phyloP scores from a whole-genome alignment of 2,113 vertebrate genomes.

The Rhinoptilus africanus region DNA sequence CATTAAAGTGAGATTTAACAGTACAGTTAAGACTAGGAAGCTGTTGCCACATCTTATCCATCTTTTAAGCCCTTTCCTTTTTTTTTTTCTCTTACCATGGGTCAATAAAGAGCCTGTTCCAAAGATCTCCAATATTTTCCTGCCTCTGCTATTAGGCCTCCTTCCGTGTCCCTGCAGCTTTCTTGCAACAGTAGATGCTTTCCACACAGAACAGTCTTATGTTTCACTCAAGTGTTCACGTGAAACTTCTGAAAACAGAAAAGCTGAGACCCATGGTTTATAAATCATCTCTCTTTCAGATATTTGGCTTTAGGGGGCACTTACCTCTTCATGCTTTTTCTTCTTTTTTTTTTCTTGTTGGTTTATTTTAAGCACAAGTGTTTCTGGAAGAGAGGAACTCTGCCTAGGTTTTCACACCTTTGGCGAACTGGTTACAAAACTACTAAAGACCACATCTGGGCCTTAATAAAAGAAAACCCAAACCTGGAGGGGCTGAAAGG shows the following conservation, averaged over 20 bases:
- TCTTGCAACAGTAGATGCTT: neutral
- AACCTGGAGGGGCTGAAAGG: neutral
- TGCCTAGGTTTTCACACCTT: neutral
- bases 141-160: neutral
- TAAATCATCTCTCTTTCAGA: neutral
- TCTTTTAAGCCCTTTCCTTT: neutral
- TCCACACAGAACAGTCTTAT: neutral
- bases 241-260: neutral
- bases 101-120: neutral
- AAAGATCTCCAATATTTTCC: neutral
- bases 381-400: neutral
- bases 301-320: neutral
- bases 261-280: neutral
- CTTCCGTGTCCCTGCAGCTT: neutral
- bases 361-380: neutral
- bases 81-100: neutral
- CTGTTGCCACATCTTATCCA: neutral
- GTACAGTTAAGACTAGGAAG: neutral
- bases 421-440: neutral
- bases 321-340: neutral
- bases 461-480: neutral
- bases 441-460: neutral
- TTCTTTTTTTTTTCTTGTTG: neutral
- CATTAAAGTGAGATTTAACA: neutral
- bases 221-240: neutral